Evolutionary conservation across 2,888 invertebrate species (phyloP).

Genomic region (Spialia ferax): DNA sequence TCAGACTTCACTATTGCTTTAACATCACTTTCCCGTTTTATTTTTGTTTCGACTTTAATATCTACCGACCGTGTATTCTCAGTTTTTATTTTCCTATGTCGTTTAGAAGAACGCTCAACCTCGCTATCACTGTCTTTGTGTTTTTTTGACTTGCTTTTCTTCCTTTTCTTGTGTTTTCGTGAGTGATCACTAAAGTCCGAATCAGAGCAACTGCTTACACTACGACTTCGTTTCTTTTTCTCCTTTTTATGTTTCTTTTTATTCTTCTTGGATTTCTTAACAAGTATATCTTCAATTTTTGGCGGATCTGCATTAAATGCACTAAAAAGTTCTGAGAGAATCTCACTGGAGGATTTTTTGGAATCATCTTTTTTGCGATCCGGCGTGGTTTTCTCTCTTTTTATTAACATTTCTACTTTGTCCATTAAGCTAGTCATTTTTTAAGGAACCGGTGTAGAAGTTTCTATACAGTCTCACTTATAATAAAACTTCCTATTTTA

Average conservation of each 20-base stretch:
- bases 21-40: conserved; percentile 51
- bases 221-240: conserved; percentile 78
- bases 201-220: conserved; percentile 69
- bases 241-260: conserved; percentile 89
- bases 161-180: conserved; percentile 86
- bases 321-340: conserved; percentile 93
- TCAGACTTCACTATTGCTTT: conserved; percentile 11
- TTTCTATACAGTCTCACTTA: background rate
- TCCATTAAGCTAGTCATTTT: conserved; percentile 74
- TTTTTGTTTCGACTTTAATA: conserved; percentile 50
- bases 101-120: conserved; percentile 53
- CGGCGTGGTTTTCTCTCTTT: conserved; percentile 78
- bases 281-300: conserved; percentile 74
- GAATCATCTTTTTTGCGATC: conserved; percentile 75
- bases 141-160: conserved; percentile 80
- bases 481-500: background rate
- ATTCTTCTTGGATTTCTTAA: conserved; percentile 82
- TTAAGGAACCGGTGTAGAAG: conserved; percentile 14
- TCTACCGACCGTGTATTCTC: conserved; percentile 49
- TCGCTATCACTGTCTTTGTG: conserved; percentile 55
- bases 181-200: conserved; percentile 79
- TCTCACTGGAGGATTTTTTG: conserved; percentile 91
- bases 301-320: conserved; percentile 92
- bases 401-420: conserved; percentile 78
- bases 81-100: conserved; percentile 56